phyloP scores from a whole-genome alignment of 2,888 invertebrate genomes.

The Sepiola atlantica region DNA sequence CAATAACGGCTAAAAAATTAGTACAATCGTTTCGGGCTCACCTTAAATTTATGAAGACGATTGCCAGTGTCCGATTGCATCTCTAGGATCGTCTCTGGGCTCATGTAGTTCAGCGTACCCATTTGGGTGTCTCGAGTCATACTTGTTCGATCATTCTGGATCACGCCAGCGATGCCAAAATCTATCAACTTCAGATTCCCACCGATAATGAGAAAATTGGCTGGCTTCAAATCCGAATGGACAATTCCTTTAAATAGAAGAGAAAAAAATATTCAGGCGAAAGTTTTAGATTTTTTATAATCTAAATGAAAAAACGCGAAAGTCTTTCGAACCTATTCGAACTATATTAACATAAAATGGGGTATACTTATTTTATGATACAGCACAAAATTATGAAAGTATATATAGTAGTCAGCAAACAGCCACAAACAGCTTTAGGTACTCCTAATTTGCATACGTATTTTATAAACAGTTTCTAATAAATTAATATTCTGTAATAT shows the following conservation, averaged over 20 bases:
- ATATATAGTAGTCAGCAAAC: no score
- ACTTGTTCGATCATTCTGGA: conserved; percentile 91
- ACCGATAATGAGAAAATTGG: conserved; percentile 92
- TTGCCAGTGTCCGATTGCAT: background rate
- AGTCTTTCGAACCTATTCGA: no score
- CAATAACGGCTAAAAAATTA: background rate
- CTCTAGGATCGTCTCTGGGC: conserved; percentile 84
- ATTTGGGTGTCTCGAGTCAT: conserved; percentile 83
- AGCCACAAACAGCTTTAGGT: no score
- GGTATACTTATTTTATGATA: no score
- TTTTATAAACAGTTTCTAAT: no score
- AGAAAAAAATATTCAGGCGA: background rate
- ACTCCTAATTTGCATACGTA: no score
- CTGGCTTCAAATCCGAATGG: conserved; percentile 97
- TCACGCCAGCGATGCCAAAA: conserved; percentile 92
- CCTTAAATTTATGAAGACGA: background rate
- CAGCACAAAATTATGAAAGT: no score
- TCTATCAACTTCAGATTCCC: conserved; percentile 94
- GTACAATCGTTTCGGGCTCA: background rate
- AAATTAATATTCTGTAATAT: no score
- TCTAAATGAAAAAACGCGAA: no score
- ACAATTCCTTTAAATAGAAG: conserved; percentile 84
- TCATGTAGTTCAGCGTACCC: conserved; percentile 96
- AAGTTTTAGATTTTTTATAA: no score
- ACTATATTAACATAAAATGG: no score